A percentile compares a stretch with the other conserved stretches of the same genome.
Conservation (phyloP, 1,140 invertebrate species). For the Monomorium pharaonis region DNA sequence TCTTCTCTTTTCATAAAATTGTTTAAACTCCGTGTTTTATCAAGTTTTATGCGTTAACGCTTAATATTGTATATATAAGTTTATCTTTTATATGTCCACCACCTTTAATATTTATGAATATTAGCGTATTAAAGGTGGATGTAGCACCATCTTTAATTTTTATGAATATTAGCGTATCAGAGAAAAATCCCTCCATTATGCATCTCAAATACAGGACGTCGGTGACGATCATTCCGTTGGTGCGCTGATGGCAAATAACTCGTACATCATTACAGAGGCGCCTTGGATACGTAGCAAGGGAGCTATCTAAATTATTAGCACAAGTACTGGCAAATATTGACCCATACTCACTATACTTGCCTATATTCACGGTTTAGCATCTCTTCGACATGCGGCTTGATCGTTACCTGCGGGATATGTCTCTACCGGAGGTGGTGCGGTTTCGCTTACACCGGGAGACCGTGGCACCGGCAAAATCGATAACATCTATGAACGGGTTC, state of each 20-base stretch:
- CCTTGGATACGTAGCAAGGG: not conserved
- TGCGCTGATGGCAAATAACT: conserved; percentile 26
- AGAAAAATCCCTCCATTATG: not conserved
- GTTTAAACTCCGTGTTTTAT: not conserved
- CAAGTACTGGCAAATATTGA: conserved; percentile 49
- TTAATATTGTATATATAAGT: not conserved
- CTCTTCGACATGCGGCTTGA: conserved; percentile 52
- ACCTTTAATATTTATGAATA: not conserved
- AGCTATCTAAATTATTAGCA: conserved; percentile 51
- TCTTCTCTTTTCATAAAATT: not conserved
- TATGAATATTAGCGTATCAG: not conserved
- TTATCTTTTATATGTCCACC: not conserved
- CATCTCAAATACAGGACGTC: not conserved
- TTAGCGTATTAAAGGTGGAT: not conserved
- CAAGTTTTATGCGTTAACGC: not conserved
- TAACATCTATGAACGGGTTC: conserved; percentile 41
- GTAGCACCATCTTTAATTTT: not conserved
- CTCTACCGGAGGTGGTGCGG: conserved; percentile 24
- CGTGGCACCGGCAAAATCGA: conserved; percentile 28
- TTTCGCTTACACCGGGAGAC: conserved; percentile 45
- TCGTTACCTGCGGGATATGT: conserved; percentile 45
- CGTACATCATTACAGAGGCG: conserved; percentile 33
- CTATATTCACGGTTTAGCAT: conserved; percentile 49
- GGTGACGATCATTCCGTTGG: conserved; percentile 15
- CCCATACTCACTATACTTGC: conserved; percentile 31